Conservation (phyloP, 1,140 invertebrate genomes). For the Subanguina moxae region DNA sequence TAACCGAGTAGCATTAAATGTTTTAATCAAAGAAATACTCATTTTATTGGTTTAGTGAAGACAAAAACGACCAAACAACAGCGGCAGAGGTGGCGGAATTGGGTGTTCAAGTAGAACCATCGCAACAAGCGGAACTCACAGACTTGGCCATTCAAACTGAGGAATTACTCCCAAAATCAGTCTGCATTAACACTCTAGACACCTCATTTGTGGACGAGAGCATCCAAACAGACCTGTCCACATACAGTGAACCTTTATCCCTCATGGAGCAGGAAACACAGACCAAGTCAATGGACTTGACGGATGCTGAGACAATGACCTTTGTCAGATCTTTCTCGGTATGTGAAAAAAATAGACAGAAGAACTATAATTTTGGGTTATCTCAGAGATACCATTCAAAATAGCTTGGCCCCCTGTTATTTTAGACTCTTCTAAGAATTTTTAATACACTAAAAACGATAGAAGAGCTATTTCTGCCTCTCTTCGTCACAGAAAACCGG, state of each 20-base stretch:
- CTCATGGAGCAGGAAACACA: conserved; percentile 31
- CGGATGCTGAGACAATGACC: conserved; percentile 44
- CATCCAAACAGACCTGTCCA: conserved; percentile 32
- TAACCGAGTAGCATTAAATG: no score
- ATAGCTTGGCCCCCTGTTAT: no score
- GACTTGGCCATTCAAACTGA: conserved; percentile 1
- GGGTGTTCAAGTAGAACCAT: conserved; percentile 32
- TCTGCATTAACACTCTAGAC: not conserved
- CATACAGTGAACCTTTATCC: not conserved
- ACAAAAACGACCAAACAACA: conserved; percentile 51
- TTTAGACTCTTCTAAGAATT: no score
- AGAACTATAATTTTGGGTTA: conserved; percentile 10
- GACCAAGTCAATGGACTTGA: conserved; percentile 20
- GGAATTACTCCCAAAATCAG: not conserved
- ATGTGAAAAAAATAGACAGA: conserved; percentile 1
- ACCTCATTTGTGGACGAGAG: conserved; percentile 27
- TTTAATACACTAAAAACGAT: no score
- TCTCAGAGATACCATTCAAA: no score
- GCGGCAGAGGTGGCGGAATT: conserved; percentile 30
- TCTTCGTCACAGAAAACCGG: no score
- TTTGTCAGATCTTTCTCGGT: not conserved
- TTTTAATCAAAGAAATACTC: no score
- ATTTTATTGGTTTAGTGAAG: conserved; percentile 41
- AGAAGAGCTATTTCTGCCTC: no score
- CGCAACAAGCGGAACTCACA: conserved; percentile 16